These are phyloP conservation scores for Egretta garzetta DNA, from an alignment of 2,113 vertebrate species.

Conservation along the genomic window DNA sequence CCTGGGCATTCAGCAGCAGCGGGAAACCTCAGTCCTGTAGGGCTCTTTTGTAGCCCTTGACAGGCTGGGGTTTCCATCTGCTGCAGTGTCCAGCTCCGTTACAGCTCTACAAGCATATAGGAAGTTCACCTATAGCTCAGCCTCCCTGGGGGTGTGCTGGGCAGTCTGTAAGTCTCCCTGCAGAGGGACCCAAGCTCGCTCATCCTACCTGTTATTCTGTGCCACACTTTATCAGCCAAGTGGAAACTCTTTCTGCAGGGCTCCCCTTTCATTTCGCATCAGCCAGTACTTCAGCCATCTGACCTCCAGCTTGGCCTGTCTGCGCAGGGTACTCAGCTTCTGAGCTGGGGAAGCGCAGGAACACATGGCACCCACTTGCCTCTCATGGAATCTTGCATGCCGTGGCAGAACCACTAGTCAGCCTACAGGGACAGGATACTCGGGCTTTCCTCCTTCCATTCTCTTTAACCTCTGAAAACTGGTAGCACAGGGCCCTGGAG, in stretches of 20 bases:
- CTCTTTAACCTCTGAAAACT: not conserved
- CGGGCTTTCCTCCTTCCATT: not conserved
- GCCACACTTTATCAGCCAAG: not conserved
- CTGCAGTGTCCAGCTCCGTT: not conserved
- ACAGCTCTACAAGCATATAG: not conserved
- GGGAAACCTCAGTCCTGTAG: fast-evolving
- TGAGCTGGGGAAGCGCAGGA: fast-evolving
- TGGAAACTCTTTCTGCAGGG: not conserved
- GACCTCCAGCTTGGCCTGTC: too few relatives aligned
- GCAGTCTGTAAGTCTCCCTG: fast-evolving
- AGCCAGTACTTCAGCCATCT: not conserved
- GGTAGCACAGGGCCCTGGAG: not conserved
- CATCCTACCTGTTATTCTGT: not conserved
- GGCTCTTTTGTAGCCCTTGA: not conserved
- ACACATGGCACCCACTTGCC: fast-evolving
- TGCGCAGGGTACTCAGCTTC: fast-evolving
- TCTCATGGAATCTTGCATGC: not conserved
- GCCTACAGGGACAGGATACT: not conserved
- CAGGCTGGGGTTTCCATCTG: not conserved
- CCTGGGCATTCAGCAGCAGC: not conserved
- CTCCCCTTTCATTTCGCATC: not conserved
- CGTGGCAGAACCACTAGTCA: not conserved
- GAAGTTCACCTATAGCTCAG: not conserved
- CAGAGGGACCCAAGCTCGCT: not conserved
- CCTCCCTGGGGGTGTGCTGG: too few relatives aligned